Evolutionary conservation across 2,113 vertebrate genomes (phyloP).

Genomic region (Ancistrus triradiatus): DNA sequence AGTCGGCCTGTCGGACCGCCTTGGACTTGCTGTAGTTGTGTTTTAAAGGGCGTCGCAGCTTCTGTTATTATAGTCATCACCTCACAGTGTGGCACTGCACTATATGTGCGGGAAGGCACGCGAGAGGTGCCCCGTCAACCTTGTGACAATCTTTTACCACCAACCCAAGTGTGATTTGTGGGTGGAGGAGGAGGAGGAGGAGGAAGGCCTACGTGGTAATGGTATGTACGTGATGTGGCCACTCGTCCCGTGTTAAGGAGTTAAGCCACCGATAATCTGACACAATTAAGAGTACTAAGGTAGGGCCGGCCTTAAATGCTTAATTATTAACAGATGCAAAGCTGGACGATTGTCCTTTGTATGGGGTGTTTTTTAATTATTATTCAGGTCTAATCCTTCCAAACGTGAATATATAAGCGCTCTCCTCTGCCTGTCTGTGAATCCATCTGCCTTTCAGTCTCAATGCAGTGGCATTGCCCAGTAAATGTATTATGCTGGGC

Average conservation of each 20-base stretch:
- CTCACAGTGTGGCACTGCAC: too few relatives aligned
- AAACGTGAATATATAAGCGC: too few relatives aligned
- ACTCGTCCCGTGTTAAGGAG: background rate
- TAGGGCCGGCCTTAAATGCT: too few relatives aligned
- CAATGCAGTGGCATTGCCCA: too few relatives aligned
- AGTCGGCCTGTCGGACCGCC: constrained; percentile 5
- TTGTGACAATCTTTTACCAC: constrained; percentile 36
- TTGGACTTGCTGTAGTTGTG: constrained; percentile 1
- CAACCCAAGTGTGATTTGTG: background rate
- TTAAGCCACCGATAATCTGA: background rate
- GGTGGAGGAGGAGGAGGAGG: background rate
- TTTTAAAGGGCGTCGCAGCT: constrained; percentile 11
- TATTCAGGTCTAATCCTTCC: too few relatives aligned
- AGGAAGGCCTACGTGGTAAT: constrained; percentile 17
- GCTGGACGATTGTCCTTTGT: background rate
- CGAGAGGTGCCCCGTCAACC: constrained; percentile 22
- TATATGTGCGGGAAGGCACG: too few relatives aligned
- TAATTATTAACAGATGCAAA: background rate
- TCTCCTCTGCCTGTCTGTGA: too few relatives aligned
- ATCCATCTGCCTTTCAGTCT: too few relatives aligned
- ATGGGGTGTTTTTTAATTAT: background rate
- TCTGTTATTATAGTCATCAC: too few relatives aligned
- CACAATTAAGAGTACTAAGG: too few relatives aligned
- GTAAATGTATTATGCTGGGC: too few relatives aligned
- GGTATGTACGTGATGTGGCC: constrained; percentile 6